Base-by-base conservation (phyloP, 1,140 invertebrate genomes). In the Lepidotrigona ventralis region DNA sequence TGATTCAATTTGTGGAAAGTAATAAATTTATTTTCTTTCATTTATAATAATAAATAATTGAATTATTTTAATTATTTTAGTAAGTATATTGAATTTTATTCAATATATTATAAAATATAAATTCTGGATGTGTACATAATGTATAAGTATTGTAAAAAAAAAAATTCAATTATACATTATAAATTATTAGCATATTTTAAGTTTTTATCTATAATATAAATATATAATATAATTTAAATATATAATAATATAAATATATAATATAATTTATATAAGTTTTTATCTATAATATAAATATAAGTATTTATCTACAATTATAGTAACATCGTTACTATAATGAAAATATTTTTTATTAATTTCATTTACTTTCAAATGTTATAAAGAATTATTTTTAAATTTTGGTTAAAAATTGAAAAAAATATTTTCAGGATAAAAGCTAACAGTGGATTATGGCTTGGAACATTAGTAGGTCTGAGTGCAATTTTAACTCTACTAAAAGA, bases 381-480 rank as follows among this genome's bases (percentile, higher is more conserved):
- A 21, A 74, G 19, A 29, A 39, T 58, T 56, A n/a, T 29, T 26
- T 33, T 46, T 3, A 60, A 66, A 2, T 64, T 66, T 2, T 11
- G 6, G 21, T 29, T 63, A 8, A n/a, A 51, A 53, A 70, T 79
- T 66, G 46, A 54, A 17, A 54, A 56, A 82, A 86, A 63, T 51
- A 88, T 86, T 94, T 94, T 79, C 21, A 66, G 58, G 56, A 33
- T 91, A 95, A 93, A 95, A 84, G 92, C 93, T 46, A 92, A 91
- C 53, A 87, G 93, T 81, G 96, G 96, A 90, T 86, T 95, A 90
- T 96, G 95, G 95, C 87, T 96, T 58, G 93, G 93, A 56, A 93
- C 93, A 69, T 87, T 96, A 56, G 86, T 95, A 33, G 95, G 95
- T 23, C 81, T 94, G 33, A 93, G 94, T 71, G 92, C 95, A 60